phyloP scores from a whole-genome alignment of 2,113 vertebrate genomes.

The Phalacrocorax carbo region DNA sequence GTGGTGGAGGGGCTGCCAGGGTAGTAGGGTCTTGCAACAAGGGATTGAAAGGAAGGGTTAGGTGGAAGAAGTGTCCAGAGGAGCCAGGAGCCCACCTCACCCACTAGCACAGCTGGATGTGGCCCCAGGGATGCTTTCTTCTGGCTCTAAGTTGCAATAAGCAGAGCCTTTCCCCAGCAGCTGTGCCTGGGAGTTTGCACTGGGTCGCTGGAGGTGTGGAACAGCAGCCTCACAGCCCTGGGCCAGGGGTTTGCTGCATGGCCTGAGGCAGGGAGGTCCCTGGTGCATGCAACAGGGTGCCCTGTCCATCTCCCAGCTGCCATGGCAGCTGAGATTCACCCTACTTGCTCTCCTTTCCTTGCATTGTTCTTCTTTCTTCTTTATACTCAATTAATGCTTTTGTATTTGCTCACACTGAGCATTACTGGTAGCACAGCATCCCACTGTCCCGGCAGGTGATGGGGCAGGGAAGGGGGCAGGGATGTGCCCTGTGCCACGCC shows the following conservation, averaged over 20 bases:
- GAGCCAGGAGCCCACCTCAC: neutral
- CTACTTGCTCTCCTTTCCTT: neutral
- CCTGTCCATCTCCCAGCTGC: neutral
- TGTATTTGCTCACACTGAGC: neutral
- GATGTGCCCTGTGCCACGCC: neutral
- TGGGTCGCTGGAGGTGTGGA: neutral
- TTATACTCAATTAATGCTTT: neutral
- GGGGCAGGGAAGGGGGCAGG: neutral
- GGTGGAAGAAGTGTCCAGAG: neutral
- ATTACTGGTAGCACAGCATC: neutral
- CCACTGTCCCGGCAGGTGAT: rapidly evolving
- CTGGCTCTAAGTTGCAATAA: neutral
- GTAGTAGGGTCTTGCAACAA: neutral
- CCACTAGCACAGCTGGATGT: neutral
- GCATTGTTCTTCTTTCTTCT: neutral
- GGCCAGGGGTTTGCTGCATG: neutral
- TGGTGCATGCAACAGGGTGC: neutral
- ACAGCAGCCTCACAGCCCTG: neutral
- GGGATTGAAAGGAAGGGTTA: neutral
- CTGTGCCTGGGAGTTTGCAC: neutral
- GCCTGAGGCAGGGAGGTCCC: neutral
- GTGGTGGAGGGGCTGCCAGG: neutral
- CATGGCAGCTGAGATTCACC: neutral
- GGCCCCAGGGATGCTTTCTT: neutral
- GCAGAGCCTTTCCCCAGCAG: neutral